A percentile compares a stretch with the other conserved stretches of the same genome.
Conservation (phyloP, 2,113 vertebrate species). For the Charadrius vociferus region DNA sequence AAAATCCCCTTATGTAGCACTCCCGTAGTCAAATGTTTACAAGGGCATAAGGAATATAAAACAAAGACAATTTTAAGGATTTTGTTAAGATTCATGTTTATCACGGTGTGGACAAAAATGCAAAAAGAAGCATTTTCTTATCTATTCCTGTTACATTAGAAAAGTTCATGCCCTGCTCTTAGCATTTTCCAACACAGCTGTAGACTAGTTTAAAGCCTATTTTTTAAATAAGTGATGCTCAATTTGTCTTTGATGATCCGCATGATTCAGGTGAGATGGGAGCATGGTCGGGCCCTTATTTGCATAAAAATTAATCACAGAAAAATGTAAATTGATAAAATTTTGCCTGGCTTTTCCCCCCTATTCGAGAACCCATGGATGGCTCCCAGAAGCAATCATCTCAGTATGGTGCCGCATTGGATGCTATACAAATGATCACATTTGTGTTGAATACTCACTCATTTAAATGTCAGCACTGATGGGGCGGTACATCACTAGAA, state of each 20-base stretch:
- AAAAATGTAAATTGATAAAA: conserved; percentile 93
- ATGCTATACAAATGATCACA: conserved; percentile 93
- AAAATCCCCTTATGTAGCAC: not conserved
- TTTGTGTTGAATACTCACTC: conserved; percentile 94
- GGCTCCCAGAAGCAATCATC: conserved; percentile 94
- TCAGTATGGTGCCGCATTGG: conserved; percentile 87
- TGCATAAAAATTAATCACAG: conserved; percentile 94
- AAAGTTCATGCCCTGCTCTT: conserved; percentile 84
- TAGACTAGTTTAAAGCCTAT: conserved; percentile 87
- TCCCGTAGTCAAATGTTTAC: conserved; percentile 40
- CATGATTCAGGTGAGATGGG: conserved; percentile 90
- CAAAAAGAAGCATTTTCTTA: conserved; percentile 77
- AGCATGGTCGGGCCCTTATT: conserved; percentile 84
- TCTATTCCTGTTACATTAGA: conserved; percentile 80
- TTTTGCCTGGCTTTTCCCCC: conserved; percentile 84
- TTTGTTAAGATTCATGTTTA: conserved; percentile 79
- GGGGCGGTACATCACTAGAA: conserved; percentile 80
- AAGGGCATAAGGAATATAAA: conserved; percentile 53
- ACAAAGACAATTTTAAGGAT: conserved; percentile 61
- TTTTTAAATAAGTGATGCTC: conserved; percentile 89
- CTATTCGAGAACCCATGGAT: conserved; percentile 80
- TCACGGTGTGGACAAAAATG: conserved; percentile 66
- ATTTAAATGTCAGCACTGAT: conserved; percentile 98
- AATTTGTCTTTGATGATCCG: conserved; percentile 90
- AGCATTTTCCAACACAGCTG: conserved; percentile 86